A percentile compares a stretch with the other conserved stretches of the same genome.
Conservation (phyloP, 2,113 vertebrate species). For the Phyllostomus hastatus region DNA sequence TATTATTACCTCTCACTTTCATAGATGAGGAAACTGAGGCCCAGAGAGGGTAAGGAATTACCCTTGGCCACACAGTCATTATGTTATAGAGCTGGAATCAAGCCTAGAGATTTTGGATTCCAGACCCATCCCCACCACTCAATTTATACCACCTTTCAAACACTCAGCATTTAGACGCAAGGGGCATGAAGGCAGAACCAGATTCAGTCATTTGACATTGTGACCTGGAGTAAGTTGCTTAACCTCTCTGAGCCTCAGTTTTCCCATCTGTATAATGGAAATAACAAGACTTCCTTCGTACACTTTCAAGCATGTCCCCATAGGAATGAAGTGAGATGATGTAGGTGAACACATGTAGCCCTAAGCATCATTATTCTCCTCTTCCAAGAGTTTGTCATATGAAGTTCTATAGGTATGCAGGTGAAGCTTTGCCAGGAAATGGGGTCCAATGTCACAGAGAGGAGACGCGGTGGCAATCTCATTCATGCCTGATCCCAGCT, state of each 20-base stretch:
- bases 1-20: neutral
- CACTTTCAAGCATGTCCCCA: too few species aligned
- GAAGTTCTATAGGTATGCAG: neutral
- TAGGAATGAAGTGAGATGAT: neutral
- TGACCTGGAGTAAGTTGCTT: neutral
- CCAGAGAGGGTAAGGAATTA: neutral
- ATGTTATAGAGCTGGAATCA: neutral
- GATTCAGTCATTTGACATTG: neutral
- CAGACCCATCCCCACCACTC: neutral
- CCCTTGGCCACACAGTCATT: neutral
- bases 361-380: too few species aligned
- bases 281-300: neutral
- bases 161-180: neutral
- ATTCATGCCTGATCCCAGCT: neutral
- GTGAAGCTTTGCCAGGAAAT: neutral
- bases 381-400: neutral
- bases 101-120: neutral
- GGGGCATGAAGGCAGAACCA: neutral
- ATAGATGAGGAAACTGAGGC: neutral
- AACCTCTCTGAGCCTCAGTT: neutral
- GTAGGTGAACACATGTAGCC: neutral
- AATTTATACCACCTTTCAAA: neutral
- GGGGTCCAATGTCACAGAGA: neutral
- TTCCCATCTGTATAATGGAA: neutral
- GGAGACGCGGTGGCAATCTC: neutral